Base-by-base conservation (phyloP, 2,888 invertebrate species). In the Acanthosepion lycidas region DNA sequence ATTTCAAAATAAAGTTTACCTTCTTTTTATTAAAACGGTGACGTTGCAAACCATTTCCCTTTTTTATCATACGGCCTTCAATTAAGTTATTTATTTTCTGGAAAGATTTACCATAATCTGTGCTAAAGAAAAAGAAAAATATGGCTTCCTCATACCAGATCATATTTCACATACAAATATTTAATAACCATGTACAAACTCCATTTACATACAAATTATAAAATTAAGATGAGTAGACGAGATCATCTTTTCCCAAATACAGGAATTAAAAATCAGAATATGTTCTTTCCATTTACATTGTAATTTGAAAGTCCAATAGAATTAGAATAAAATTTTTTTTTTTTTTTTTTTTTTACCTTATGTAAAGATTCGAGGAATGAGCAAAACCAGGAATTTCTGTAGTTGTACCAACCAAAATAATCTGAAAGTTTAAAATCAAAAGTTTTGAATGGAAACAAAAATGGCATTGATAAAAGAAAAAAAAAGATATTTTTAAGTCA, bases 21-120 rank as follows among this genome's bases (percentile, higher is more conserved):
- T 95, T 96, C 94, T 95, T 95, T 23, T 96, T 94, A 94, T 96
- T 95, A 94, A 96, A 95, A 15, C 96, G 96, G 95, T 96, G 96
- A 91, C 96, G 95, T 94, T 96, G 96, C 91, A 96, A 78, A 5
- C 96, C 96, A 95, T 96, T 96, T 91, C 95, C 96, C 95, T 95
- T 96, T 53, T 95, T 96, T 94, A 96, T 96, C 18, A 95, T 95
- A 18, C 42, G 33, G n/a, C 91, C 42, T 42, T 94, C 95, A 59
- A 95, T 94, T 94, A 55, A 26, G 6, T 94, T 3, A 64, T 96
- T 95, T 6, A 12, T 93, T 95, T 95, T 95, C 4, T 94, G 78
- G 94, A 95, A 96, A 49, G 51, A 95, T 49, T 95, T 94, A 5
- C 96, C 96, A 95, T 95, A 96, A 95, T 96, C 95, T 53, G 94